Evolutionary conservation across 2,113 vertebrate genomes (phyloP).

Genomic region (Indicator maculatus): DNA sequence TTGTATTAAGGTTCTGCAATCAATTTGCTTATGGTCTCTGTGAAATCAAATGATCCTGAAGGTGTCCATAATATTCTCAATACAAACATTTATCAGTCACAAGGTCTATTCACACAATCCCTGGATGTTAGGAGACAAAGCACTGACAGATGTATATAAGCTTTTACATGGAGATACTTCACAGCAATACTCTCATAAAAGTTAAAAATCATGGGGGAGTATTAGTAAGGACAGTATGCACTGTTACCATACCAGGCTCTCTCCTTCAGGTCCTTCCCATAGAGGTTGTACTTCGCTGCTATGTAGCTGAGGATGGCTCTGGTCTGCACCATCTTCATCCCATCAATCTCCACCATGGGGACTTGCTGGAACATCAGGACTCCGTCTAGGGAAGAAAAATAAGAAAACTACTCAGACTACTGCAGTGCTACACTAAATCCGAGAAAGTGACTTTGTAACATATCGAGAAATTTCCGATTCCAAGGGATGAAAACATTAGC

Average conservation of each 20-base stretch:
- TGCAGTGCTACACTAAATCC: neutral
- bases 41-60: neutral
- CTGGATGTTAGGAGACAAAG: neutral
- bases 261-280: slow-evolving; percentile 87
- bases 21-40: neutral
- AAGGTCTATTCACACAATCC: neutral
- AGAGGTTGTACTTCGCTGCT: slow-evolving; percentile 86
- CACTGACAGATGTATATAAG: neutral
- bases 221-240: neutral
- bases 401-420: neutral
- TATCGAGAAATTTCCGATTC: neutral
- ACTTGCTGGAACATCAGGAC: slow-evolving; percentile 87
- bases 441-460: neutral
- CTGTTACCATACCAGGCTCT: slow-evolving; percentile 74
- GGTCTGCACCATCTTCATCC: slow-evolving; percentile 75
- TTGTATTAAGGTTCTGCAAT: neutral
- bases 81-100: neutral
- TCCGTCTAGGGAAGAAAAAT: slow-evolving; percentile 70
- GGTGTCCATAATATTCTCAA: neutral
- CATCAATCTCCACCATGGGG: slow-evolving; percentile 90
- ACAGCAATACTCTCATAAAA: neutral
- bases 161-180: neutral
- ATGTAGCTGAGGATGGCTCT: slow-evolving; percentile 76
- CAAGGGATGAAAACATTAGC: neutral
- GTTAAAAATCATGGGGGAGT: neutral